phyloP scores from a whole-genome alignment of 2,113 vertebrate genomes.

The Bujurquina vittata region DNA sequence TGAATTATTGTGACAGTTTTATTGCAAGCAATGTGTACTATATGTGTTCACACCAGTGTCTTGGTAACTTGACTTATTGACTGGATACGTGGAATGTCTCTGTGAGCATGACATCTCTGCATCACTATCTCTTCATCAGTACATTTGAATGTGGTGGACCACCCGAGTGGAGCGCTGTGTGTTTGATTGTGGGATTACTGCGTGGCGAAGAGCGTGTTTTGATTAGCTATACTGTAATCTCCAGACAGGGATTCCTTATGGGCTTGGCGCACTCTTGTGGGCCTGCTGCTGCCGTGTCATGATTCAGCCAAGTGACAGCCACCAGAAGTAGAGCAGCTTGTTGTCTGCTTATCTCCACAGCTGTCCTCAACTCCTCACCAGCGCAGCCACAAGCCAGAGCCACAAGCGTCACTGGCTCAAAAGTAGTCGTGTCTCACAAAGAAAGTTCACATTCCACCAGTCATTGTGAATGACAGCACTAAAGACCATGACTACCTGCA shows the following conservation, averaged over 20 bases:
- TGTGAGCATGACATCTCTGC: constrained; percentile 22
- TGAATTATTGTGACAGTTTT: constrained; percentile 56
- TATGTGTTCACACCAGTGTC: constrained; percentile 36
- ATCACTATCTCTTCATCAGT: constrained; percentile 43
- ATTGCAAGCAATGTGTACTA: constrained; percentile 44
- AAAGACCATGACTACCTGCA: constrained; percentile 65
- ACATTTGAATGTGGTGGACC: constrained; percentile 47
- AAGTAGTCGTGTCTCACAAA: constrained; percentile 73
- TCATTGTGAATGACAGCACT: constrained; percentile 63
- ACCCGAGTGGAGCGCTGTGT: constrained; percentile 24
- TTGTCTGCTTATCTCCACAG: constrained; percentile 65
- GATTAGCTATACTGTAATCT: constrained; percentile 69
- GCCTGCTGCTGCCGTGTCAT: constrained; percentile 56
- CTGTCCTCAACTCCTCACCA: constrained; percentile 52
- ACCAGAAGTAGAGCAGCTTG: constrained; percentile 13
- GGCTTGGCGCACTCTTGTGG: constrained; percentile 62
- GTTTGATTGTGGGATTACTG: constrained; percentile 42
- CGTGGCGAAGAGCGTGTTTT: constrained; percentile 62
- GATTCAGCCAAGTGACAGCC: constrained; percentile 64
- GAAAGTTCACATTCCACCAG: constrained; percentile 75
- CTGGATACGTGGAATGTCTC: constrained; percentile 25
- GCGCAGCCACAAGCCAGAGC: constrained; percentile 45
- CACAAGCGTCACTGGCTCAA: constrained; percentile 48
- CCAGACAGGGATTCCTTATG: constrained; percentile 60
- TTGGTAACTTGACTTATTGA: constrained; percentile 15